phyloP scores from a whole-genome alignment of 2,797 vertebrate species.

The Podargus strigoides region DNA sequence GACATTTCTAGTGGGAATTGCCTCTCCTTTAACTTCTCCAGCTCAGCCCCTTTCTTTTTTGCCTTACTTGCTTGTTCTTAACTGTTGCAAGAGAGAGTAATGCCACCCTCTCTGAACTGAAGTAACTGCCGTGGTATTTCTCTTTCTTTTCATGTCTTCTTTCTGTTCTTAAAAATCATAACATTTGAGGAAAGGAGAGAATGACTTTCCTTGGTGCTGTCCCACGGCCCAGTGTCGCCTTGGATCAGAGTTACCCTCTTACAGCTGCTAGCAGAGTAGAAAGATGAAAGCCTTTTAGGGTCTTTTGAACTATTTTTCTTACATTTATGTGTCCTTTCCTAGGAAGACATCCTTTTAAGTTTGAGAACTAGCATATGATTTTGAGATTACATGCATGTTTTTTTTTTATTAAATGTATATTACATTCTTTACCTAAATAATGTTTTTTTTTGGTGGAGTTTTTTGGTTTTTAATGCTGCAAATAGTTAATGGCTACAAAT shows the following conservation, averaged over 20 bases:
- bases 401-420: rapidly evolving
- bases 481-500: not conserved
- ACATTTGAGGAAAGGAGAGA: not conserved
- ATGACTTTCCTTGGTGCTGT: not conserved
- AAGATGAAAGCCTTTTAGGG: not conserved
- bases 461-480: not conserved
- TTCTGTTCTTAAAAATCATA: not conserved
- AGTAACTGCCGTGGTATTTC: not conserved
- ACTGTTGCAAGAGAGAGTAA: not conserved
- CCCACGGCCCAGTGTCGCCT: not conserved
- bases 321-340: not conserved
- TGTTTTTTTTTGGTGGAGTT: not conserved
- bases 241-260: not conserved
- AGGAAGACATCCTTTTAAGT: not conserved
- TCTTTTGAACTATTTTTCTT: not conserved
- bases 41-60: not conserved
- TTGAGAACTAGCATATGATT: not conserved
- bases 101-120: not conserved
- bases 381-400: not conserved
- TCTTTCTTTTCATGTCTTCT: not conserved
- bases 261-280: not conserved
- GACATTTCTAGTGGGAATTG: not conserved
- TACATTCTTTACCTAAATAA: not conserved
- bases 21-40: not conserved
- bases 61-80: not conserved